Base-by-base conservation (phyloP, 2,888 invertebrate species). In the Coleophora flavipennella region DNA sequence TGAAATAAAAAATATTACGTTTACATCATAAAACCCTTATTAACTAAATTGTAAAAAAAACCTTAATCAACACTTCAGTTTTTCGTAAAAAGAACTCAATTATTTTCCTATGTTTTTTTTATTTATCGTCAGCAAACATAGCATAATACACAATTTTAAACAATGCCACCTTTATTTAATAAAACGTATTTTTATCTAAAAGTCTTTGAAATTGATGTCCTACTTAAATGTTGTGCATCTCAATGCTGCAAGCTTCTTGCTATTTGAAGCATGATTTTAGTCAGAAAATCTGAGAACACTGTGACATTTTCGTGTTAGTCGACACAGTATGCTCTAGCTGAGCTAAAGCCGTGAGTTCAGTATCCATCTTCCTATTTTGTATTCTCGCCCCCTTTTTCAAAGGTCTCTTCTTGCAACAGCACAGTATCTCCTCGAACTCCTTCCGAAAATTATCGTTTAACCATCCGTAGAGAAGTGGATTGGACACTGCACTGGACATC, bases 381-480 rank as follows among this genome's bases (percentile, higher is more conserved):
- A 62, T 59, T 41, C 76, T 68, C 11, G 63, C 68, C 27, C 72
- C 63, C 34, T 77, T 76, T 2, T 61, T 70, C 31, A 60, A 48
- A 42, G 72, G 68, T 8, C 73, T 65, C 36, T 75, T 76, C 37
- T 71, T 78, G 39, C 86, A 78, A 60, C 89, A 87, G 64, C 90
- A 90, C 51, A 92, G 71, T 56, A 93, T 90, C 69, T 93, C 93
- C 53, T 90, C 89, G 67, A 96, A 96, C 72, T 96, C 96, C 67
- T 93, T 94, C 59, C 93, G 88, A 78, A 97, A 97, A 75, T 96
- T 96, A 55, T 96, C 96, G 69, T 97, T 97, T 53, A 97, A 85
- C 91, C 95, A 95, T 8, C 96, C 97, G 72, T 97, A 97, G 2
- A 96, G 87, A 13, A 97, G 83, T 0, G 96, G 96, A 70, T 97